These are phyloP conservation scores for Tetragnatha versicolor DNA, from an alignment of 1,140 invertebrate genomes.

Conservation along the genomic window DNA sequence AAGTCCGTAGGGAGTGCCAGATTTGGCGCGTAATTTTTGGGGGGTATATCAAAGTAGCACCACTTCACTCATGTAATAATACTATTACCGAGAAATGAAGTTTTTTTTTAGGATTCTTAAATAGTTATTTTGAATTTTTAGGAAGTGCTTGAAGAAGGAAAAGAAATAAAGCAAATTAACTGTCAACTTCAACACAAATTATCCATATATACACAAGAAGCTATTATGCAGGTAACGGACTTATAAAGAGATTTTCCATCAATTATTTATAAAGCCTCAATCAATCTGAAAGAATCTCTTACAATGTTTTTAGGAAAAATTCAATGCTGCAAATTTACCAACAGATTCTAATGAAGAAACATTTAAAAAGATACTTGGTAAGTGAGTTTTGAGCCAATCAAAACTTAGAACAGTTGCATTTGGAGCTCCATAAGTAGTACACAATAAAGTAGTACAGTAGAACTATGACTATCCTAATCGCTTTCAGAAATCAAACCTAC, in stretches of 20 bases:
- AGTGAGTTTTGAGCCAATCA: too few relatives aligned
- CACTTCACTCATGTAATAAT: too few relatives aligned
- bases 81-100: background rate
- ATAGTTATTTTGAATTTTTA: background rate
- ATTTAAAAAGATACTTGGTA: background rate
- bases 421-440: too few relatives aligned
- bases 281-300: background rate
- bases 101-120: background rate
- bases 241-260: background rate
- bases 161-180: background rate
- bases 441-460: too few relatives aligned
- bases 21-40: too few relatives aligned
- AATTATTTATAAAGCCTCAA: too few relatives aligned
- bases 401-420: too few relatives aligned
- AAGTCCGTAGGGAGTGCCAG: too few relatives aligned
- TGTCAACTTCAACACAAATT: background rate
- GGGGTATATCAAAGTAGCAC: too few relatives aligned
- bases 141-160: background rate
- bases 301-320: slow-evolving; percentile 7
- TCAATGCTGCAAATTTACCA: background rate
- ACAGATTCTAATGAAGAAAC: background rate
- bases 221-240: background rate
- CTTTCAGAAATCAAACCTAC: too few relatives aligned
- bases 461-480: too few relatives aligned
- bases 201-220: background rate